A percentile compares a stretch with the other conserved stretches of the same genome.
Evolutionary conservation across 2,797 vertebrate species (phyloP).

Genomic region (Leptatherina wallacei): DNA sequence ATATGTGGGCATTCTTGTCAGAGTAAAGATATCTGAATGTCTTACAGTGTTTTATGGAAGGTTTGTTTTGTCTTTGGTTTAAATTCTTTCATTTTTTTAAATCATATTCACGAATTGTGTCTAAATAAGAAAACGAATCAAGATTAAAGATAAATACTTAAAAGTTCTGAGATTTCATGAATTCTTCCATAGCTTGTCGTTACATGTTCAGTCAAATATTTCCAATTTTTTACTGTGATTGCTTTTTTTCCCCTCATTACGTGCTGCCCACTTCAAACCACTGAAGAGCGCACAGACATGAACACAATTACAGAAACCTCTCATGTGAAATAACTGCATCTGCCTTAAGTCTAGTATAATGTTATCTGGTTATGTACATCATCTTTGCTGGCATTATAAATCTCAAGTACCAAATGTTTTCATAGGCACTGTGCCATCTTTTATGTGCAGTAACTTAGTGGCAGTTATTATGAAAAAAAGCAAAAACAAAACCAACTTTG

Average conservation of each 20-base stretch:
- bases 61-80: background rate
- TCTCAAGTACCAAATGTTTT: constrained; percentile 12
- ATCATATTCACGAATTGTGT: background rate
- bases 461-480: background rate
- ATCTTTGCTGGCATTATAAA: background rate
- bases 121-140: background rate
- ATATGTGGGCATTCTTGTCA: background rate
- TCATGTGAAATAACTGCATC: constrained; percentile 5
- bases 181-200: background rate
- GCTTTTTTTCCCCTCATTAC: background rate
- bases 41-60: background rate
- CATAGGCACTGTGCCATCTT: background rate
- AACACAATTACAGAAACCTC: constrained; percentile 1
- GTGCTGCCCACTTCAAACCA: background rate
- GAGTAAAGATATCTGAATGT: background rate
- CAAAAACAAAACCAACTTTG: background rate
- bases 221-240: background rate
- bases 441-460: background rate
- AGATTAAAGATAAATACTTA: background rate
- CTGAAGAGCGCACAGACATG: constrained; percentile 2
- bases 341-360: background rate
- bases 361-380: background rate
- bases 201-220: constrained; percentile 1
- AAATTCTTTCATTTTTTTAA: background rate
- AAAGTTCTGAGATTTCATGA: background rate